A percentile compares a stretch with the other conserved stretches of the same genome.
Conservation (phyloP, 2,113 vertebrate species). For the Dunckerocampus dactyliophorus region DNA sequence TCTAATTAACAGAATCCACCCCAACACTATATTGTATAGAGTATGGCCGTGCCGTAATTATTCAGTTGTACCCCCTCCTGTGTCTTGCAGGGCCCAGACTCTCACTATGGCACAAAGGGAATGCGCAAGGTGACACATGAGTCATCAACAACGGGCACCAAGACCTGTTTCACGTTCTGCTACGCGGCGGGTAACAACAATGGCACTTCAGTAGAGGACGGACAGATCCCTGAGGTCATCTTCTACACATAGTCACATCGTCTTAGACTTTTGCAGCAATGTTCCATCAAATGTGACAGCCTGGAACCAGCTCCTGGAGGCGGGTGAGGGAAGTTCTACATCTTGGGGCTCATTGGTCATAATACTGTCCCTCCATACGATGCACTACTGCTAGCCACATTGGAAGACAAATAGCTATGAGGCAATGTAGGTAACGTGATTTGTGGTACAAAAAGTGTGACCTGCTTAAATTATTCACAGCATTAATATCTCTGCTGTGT, state of each 20-base stretch:
- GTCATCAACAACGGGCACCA: slow-evolving; percentile 87
- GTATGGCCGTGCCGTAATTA: background rate
- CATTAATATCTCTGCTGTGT: slow-evolving; percentile 34
- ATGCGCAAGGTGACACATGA: slow-evolving; percentile 96
- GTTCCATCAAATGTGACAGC: slow-evolving; percentile 60
- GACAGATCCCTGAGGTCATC: slow-evolving; percentile 97
- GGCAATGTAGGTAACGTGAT: slow-evolving; percentile 35
- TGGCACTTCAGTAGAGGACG: slow-evolving; percentile 95
- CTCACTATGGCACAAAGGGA: slow-evolving; percentile 96
- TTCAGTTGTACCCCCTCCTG: background rate
- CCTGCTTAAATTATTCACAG: slow-evolving; percentile 34
- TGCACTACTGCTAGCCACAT: slow-evolving; percentile 36
- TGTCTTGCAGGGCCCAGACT: slow-evolving; percentile 84
- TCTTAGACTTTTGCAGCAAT: slow-evolving; percentile 19
- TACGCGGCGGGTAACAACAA: slow-evolving; percentile 98
- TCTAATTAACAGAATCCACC: background rate
- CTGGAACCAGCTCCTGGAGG: slow-evolving; percentile 36
- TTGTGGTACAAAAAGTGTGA: slow-evolving; percentile 24
- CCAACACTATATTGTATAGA: background rate
- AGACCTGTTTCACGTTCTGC: slow-evolving; percentile 96
- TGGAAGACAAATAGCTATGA: slow-evolving; percentile 21
- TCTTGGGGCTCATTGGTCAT: slow-evolving; percentile 53
- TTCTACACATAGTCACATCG: slow-evolving; percentile 89
- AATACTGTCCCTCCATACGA: slow-evolving; percentile 46
- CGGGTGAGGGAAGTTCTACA: background rate